These are phyloP conservation scores for Phataginus tricuspis DNA, from an alignment of 2,797 vertebrate species.

Conservation along the genomic window DNA sequence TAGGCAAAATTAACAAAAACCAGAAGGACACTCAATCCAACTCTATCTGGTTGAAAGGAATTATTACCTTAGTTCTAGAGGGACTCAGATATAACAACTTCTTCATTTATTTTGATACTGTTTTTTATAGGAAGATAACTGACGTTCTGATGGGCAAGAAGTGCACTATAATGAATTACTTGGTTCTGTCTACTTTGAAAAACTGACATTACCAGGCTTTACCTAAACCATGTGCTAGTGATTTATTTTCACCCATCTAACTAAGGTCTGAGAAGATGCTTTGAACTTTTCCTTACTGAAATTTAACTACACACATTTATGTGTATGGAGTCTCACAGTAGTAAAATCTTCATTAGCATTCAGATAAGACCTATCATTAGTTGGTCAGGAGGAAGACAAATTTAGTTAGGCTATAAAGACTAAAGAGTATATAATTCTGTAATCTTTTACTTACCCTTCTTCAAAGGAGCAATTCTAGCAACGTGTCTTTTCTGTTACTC, in stretches of 20 bases:
- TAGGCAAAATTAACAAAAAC: conserved; percentile 31
- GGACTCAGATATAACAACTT: conserved; percentile 8
- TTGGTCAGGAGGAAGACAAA: conserved; percentile 49
- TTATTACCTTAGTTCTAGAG: conserved; percentile 4
- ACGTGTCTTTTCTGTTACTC: conserved; percentile 40
- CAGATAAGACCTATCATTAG: neutral
- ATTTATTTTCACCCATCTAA: conserved; percentile 49
- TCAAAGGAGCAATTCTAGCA: conserved; percentile 33
- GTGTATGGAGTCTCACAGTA: neutral
- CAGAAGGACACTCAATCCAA: conserved; percentile 13
- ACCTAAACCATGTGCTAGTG: conserved; percentile 9
- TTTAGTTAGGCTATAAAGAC: conserved; percentile 45
- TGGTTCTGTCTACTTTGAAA: neutral
- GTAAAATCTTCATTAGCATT: conserved; percentile 34
- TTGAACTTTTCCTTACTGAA: conserved; percentile 29
- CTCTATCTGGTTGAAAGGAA: conserved; percentile 1
- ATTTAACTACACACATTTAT: conserved; percentile 41
- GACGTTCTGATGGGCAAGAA: conserved; percentile 32
- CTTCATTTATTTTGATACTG: conserved; percentile 30
- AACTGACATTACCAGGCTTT: conserved; percentile 3
- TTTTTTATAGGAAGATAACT: conserved; percentile 46
- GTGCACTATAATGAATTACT: conserved; percentile 8
- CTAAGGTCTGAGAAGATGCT: conserved; percentile 43
- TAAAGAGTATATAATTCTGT: conserved; percentile 33
- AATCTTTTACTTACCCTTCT: conserved; percentile 36